Evolutionary conservation across 2,113 vertebrate species (phyloP).

Genomic region (Boleophthalmus pectinirostris): DNA sequence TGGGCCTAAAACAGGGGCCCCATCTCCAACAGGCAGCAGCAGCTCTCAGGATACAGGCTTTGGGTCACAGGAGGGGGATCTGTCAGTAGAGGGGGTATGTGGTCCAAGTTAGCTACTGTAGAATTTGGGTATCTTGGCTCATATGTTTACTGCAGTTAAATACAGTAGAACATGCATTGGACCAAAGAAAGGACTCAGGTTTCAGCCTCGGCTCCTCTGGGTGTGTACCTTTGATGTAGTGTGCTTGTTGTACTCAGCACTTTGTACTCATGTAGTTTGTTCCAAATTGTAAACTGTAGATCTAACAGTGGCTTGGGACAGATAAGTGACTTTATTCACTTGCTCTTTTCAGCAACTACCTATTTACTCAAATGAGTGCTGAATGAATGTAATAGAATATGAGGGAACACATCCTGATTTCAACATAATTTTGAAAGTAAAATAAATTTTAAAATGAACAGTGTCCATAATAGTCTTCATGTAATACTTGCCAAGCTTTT

Average conservation of each 20-base stretch:
- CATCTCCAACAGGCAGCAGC: slow-evolving; percentile 71
- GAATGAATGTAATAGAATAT: not conserved
- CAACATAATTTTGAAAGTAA: too few relatives aligned
- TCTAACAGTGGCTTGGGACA: not conserved
- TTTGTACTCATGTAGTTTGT: not conserved
- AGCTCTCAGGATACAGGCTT: slow-evolving; percentile 76
- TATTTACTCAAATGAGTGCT: too few relatives aligned
- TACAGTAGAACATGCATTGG: not conserved
- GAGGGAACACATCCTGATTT: not conserved
- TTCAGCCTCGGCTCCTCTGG: not conserved
- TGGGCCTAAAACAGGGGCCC: slow-evolving; percentile 35
- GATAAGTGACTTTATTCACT: not conserved
- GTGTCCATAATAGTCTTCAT: not conserved
- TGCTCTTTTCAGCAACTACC: not conserved
- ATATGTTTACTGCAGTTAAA: not conserved
- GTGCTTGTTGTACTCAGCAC: not conserved
- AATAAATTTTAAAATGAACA: too few relatives aligned
- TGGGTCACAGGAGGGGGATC: slow-evolving; percentile 67
- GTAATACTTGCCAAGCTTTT: not conserved
- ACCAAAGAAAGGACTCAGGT: not conserved
- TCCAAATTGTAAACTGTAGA: not conserved
- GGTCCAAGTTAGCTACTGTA: slow-evolving; percentile 8
- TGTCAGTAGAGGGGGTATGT: slow-evolving; percentile 11
- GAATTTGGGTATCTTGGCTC: not conserved
- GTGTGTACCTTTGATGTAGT: not conserved